Base-by-base conservation (phyloP, 2,888 invertebrate genomes). In the Chydorus sphaericus region DNA sequence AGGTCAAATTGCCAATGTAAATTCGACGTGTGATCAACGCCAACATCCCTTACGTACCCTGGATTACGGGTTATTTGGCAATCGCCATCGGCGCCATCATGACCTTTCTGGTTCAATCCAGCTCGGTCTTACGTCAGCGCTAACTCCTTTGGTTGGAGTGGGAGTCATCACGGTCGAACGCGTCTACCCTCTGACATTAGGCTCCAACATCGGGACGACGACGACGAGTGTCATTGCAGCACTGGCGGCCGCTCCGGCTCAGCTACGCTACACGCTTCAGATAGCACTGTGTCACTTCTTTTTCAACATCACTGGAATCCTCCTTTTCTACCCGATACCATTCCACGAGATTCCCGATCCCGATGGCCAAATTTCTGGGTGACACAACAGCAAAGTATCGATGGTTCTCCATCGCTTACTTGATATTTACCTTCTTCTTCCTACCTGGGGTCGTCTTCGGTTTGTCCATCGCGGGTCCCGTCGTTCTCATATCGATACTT, bases 81-180 rank as follows among this genome's bases (percentile, higher is more conserved):
- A 71, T 77, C 58, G 55, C 73, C 0, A 67, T 76, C 10, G 77
- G 76, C 3, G 71, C 73, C 6, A 66, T 70, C 1, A 65, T 78
- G 62, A 78, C 77, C 26, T 70, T 78, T 55, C 62, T 78, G 56
- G 74, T 75, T 0, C 77, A 78, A 67, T 75, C 74, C 48, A 73
- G 72, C 59, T 74, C 74, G 14, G 73, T 77, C 18, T 77, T 64
- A 77, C 77, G 1, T 77, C 77, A 2, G 72, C 76, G 1, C 64
- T 77, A n/a, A 77, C 77, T 2, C 77, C 77, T 1, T 65, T 77
- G 16, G 77, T 77, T 11, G 77, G 77, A 7, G 66, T 76, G 5
- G 77, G 75, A 5, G 69, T 75, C 14, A 69, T 76, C 39, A 65
- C 66, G 4, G 63, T 78, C 18, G 74, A 76, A 52, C 65, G 76